Evolutionary conservation across 2,797 vertebrate genomes (phyloP), one percentile per base, ranked within the genome.

Genomic region (Lophotriccus pileatus): DNA sequence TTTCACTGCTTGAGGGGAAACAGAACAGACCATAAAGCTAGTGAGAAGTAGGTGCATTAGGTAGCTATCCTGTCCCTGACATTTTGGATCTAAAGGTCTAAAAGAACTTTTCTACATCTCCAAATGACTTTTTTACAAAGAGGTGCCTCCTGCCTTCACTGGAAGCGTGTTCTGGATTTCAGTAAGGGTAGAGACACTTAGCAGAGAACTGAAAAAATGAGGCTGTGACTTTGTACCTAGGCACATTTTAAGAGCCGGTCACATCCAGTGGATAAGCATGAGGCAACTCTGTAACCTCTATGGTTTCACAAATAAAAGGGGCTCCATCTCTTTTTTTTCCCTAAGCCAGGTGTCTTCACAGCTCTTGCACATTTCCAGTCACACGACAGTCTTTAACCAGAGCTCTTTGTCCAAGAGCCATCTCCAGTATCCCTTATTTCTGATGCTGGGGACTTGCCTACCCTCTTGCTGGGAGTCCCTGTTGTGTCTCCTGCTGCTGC

Each of bases 131-230:
- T 92, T 90, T 67, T 46, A 7, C 62, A 19, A 83, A 66, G 9
- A 27, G 11, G 2, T 69, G 12, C 36, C n/a, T 64, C 0, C 0
- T 30, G 14, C 14, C 21, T 75, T 7, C 18, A 5, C 62, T 81
- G 27, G 12, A 64, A 37, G 23, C 5, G 1, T n/a, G 14, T 66
- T 82, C 23, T 84, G 46, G 25, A 46, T 78, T 92, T 84, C 32
- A 37, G 5, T 52, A 32, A 58, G 15, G 28, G 10, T 32, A 60
- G 63, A 56, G 22, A 20, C 25, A n/a, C 6, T 28, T 63, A 14
- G 15, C 23, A 49, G 10, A 4, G 14, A 23, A 43, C 19, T 55
- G n/a, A 39, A 67, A 78, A 78, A 81, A 32, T 16, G 28, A 52
- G 44, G 5, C 17, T 76, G 22, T 0, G 5, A 15, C 53, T 72